Conservation (phyloP, 2,797 vertebrate species). For the Pangasius sanitwongsei region DNA sequence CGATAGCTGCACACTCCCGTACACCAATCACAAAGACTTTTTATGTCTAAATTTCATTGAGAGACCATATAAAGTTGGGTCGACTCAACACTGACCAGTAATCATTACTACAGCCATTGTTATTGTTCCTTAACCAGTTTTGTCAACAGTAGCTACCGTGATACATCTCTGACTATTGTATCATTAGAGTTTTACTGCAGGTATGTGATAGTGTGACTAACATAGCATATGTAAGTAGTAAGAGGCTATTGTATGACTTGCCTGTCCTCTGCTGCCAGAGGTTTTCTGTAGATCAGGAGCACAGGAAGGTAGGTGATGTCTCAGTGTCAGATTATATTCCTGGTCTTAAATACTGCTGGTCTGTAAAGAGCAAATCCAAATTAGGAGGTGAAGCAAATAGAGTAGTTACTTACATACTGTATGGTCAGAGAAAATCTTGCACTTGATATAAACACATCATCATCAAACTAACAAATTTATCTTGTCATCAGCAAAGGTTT, state of each 20-base stretch:
- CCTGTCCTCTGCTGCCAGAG: not conserved
- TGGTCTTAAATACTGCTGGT: not conserved
- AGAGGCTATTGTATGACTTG: not conserved
- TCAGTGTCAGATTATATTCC: not conserved
- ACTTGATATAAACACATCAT: not conserved
- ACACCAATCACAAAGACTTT: not conserved
- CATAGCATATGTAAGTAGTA: not conserved
- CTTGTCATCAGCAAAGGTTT: not conserved
- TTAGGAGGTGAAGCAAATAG: not conserved
- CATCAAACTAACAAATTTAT: not conserved
- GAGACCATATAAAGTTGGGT: not conserved
- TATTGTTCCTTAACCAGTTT: not conserved
- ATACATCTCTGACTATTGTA: not conserved
- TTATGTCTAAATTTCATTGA: not conserved
- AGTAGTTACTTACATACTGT: not conserved
- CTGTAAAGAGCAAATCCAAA: constrained; percentile 2
- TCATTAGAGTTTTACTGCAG: not conserved
- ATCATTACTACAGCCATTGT: not conserved
- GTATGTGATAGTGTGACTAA: not conserved
- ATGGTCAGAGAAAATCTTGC: not conserved
- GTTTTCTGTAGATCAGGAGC: not conserved
- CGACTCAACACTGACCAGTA: not conserved
- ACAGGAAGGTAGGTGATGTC: not conserved
- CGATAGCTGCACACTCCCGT: not conserved
- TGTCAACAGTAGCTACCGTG: not conserved